A percentile compares a stretch with the other conserved stretches of the same genome.
phyloP scores from a whole-genome alignment of 2,888 invertebrate species.

The Pristionchus maxplancki region DNA sequence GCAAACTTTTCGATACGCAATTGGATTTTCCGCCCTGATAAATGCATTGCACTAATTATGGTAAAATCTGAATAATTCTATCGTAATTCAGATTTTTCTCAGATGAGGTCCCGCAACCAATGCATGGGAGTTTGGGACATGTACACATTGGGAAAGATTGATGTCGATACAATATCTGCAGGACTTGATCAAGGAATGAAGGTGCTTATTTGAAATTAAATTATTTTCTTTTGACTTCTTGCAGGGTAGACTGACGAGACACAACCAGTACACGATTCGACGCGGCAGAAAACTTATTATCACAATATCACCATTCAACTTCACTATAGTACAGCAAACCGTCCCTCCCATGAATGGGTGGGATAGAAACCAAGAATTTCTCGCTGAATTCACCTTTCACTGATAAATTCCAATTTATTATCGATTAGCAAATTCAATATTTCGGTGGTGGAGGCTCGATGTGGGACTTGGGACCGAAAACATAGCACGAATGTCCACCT shows the following conservation, averaged over 20 bases:
- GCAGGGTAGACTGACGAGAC: no score
- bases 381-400: no score
- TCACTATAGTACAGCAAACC: no score
- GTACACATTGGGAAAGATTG: background rate
- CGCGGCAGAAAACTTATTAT: no score
- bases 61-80: background rate
- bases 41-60: background rate
- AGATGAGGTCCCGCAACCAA: background rate
- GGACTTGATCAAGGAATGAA: background rate
- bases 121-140: background rate
- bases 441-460: background rate
- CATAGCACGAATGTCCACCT: background rate
- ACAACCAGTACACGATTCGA: no score
- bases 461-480: background rate
- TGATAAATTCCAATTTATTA: no score
- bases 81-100: background rate
- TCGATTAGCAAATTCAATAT: background rate
- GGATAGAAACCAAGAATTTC: no score
- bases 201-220: background rate
- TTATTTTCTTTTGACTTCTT: no score
- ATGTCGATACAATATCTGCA: background rate
- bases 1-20: background rate
- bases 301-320: no score
- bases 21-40: background rate
- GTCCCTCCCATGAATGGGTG: no score